Evolutionary conservation across 2,797 vertebrate species (phyloP), one percentile per base, ranked within the genome.

Genomic region (Enteromius argenteus): DNA sequence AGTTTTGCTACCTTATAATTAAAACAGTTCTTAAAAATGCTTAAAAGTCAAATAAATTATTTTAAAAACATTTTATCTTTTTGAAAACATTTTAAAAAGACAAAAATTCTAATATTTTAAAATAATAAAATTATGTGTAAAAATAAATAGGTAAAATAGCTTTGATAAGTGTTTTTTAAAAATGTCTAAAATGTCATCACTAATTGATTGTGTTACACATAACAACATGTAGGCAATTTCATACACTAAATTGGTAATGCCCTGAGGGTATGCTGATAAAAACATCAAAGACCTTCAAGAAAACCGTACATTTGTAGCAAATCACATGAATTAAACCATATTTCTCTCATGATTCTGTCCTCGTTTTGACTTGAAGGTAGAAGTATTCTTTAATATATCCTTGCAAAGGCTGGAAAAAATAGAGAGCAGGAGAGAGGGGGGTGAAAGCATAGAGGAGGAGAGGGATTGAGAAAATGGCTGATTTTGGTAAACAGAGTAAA

Each of bases 201-300:
- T 84, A 87, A 46, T 46, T 6, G 39, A 73, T 86, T n/a, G 46
- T 46, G 39, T 37, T 23, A 81, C 60, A 58, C 66, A 81, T 73
- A 83, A 56, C 64, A 75, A 74, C 71, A 77, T 81, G 32, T 51
- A 51, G 44, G 72, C 60, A 19, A 46, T 62, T 75, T 69, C 39
- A 83, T 77, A 39, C 68, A 39, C 60, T 71, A 77, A 66, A 71
- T 32, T 46, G 4, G n/a, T 13, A 49, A 84, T 72, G 64, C 75
- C 83, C 76, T 67, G 10, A 56, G 72, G 79, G n/a, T 35, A 83
- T 67, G 21, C 71, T 73, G 76, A 79, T 37, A 78, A 69, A 82
- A 88, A 88, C 66, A 84, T 67, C 62, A 74, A 86, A 85, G 80
- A 7, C 42, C 44, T 81, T 32, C 7, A 64, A 53, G 72, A 83